These are phyloP conservation scores for Blomia tropicalis DNA, from an alignment of 2,888 invertebrate genomes.

Conservation along the genomic window DNA sequence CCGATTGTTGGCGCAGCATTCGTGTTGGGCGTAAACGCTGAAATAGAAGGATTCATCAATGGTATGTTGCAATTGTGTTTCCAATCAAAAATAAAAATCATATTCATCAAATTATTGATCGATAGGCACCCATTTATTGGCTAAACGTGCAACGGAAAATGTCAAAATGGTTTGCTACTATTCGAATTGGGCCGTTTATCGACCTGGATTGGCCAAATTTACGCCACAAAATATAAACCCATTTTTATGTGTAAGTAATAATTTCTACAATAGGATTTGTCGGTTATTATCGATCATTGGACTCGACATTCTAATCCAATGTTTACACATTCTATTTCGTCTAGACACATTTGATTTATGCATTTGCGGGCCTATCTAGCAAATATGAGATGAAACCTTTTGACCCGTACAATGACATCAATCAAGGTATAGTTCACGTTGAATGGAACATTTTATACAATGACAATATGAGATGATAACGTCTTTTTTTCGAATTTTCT, in stretches of 20 bases:
- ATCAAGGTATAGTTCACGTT: slow-evolving; percentile 58
- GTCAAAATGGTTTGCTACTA: slow-evolving; percentile 32
- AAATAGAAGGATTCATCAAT: too few relatives aligned
- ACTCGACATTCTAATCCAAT: background rate
- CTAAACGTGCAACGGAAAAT: slow-evolving; percentile 8
- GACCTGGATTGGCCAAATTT: slow-evolving; percentile 70
- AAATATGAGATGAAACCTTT: slow-evolving; percentile 78
- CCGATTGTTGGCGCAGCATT: background rate
- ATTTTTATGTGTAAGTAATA: slow-evolving; percentile 70
- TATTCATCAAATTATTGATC: background rate
- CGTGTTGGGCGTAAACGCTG: background rate
- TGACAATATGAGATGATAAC: background rate
- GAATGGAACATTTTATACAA: too few relatives aligned
- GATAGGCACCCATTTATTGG: background rate
- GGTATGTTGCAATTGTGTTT: too few relatives aligned
- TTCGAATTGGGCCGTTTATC: slow-evolving; percentile 32
- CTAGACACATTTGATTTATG: slow-evolving; percentile 59
- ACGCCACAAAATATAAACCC: slow-evolving; percentile 87
- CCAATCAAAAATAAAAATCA: too few relatives aligned
- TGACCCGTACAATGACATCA: slow-evolving; percentile 86
- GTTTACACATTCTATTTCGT: slow-evolving; percentile 33
- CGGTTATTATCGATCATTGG: background rate
- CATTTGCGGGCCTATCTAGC: slow-evolving; percentile 28
- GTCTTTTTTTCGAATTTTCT: too few relatives aligned
- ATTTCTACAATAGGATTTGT: background rate